Conservation (phyloP, 2,888 invertebrate genomes). For the Tipula unca region DNA sequence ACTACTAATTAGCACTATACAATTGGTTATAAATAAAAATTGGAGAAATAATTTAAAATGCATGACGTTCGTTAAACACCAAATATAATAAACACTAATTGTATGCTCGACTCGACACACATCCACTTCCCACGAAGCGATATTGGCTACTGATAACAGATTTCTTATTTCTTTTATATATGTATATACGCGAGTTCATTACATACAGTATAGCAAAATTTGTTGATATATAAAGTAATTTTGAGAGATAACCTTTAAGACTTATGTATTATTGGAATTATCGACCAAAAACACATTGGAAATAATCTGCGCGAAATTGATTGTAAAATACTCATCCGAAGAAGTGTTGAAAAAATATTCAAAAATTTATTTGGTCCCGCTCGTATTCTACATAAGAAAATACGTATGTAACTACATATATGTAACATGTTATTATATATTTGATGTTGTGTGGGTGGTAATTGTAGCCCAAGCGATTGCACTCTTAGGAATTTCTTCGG, state of each 20-base stretch:
- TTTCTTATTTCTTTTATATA: not conserved
- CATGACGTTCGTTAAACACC: not conserved
- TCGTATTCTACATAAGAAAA: not conserved
- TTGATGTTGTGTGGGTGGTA: not conserved
- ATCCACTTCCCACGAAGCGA: not conserved
- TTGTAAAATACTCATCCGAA: not conserved
- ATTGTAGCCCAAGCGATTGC: not conserved
- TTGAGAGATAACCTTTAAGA: not conserved
- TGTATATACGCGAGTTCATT: not conserved
- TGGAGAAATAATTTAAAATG: not conserved
- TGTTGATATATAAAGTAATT: not conserved
- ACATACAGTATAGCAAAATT: not conserved
- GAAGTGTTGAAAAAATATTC: not conserved
- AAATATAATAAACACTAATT: not conserved
- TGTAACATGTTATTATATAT: not conserved
- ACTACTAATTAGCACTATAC: not conserved
- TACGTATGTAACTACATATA: not conserved
- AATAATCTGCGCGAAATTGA: not conserved
- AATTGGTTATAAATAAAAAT: not conserved
- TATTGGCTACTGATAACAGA: not conserved
- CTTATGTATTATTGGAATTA: not conserved
- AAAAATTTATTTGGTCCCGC: not conserved
- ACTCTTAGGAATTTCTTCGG: not conserved
- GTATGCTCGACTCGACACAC: not conserved
- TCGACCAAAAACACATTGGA: not conserved